Conservation (phyloP, 2,113 vertebrate genomes). For the Grantiella picta region DNA sequence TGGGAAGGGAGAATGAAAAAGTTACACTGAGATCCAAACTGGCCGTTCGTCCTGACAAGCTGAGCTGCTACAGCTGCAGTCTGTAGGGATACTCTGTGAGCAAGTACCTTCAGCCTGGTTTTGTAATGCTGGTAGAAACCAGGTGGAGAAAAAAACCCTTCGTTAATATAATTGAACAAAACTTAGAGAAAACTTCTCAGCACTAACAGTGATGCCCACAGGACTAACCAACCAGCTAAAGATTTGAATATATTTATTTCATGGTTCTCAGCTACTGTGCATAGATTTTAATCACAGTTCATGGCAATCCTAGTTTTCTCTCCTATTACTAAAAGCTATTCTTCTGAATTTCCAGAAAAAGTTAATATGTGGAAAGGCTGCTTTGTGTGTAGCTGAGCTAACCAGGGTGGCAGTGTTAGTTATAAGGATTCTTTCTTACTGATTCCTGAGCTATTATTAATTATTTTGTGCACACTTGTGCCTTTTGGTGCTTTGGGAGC, state of each 20-base stretch:
- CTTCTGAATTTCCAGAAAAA: background rate
- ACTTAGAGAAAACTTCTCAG: background rate
- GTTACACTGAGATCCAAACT: background rate
- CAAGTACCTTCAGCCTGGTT: background rate
- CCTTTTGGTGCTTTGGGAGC: background rate
- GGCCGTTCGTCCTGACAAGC: accelerated
- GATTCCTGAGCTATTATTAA: background rate
- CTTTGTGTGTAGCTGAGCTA: background rate
- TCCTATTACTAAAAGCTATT: background rate
- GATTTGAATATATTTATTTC: background rate
- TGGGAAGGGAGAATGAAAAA: background rate
- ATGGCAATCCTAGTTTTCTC: background rate
- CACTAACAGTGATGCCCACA: background rate
- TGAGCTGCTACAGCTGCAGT: background rate
- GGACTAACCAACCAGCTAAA: background rate
- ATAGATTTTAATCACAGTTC: background rate
- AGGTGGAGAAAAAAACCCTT: background rate
- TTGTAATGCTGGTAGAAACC: background rate
- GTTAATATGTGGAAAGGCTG: background rate
- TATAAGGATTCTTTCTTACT: background rate
- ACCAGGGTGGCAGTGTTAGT: background rate
- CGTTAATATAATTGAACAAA: background rate
- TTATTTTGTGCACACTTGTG: background rate
- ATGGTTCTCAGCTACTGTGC: background rate
- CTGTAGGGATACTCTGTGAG: background rate